Base-by-base conservation (phyloP, 2,888 invertebrate species). In the Ctena decussata region DNA sequence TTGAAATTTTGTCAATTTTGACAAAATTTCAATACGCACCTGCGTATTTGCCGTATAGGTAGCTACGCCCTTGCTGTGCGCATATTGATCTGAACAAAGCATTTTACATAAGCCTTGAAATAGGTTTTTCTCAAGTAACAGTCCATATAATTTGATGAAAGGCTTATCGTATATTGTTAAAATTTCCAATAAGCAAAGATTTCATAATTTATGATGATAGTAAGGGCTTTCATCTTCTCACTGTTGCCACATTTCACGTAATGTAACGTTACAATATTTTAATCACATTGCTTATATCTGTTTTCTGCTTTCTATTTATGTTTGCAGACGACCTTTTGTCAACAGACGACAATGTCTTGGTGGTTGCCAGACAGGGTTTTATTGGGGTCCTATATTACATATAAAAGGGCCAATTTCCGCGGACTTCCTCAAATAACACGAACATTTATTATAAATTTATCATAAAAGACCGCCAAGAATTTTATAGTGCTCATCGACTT, bases 201-300 rank as follows among this genome's bases (percentile, higher is more conserved):
- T 65, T 30, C 27, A 18, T 65, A 65, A 65, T 65, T 65, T 65
- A 65, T 65, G 65, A 65, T 65, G 65, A 32, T 65, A 35, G 35
- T 35, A 35, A 12, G 18, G 72, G 65, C 81, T 83, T 81, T 76
- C 75, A 79, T 81, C 53, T 81, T 21, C 35, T 74, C 84, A 70
- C 69, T 57, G 74, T 70, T 79, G 69, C 77, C 81, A 78, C 82
- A 82, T 87, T 85, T 87, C 80, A 85, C 81, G 82, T 80, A 87
- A 87, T 81, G 71, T 85, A 85, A 81, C 87, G 82, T 82, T 84
- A 74, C 78, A 79, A 80, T 82, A 87, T 84, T 84, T 84, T 82
- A 86, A 78, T 86, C 84, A 79, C 60, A 53, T 37, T 75, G 74
- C 76, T 83, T 81, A 78, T 69, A 70, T 41, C 78, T 60, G 32